These are phyloP conservation scores for Sarcophaga rosellei DNA, from an alignment of 2,888 invertebrate genomes.

Conservation along the genomic window DNA sequence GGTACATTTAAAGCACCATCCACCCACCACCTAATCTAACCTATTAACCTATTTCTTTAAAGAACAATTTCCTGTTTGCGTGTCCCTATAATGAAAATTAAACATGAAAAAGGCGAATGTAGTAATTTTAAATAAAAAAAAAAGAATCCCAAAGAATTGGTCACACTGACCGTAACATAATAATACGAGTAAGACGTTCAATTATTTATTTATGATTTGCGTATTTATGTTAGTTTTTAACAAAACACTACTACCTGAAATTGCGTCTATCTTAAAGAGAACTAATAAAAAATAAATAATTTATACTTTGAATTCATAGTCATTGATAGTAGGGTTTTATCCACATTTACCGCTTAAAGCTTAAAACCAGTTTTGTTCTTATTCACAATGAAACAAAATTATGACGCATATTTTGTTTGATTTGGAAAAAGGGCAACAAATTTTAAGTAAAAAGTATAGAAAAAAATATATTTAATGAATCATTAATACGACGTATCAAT, in stretches of 20 bases:
- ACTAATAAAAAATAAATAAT: no score
- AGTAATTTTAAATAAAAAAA: constrained; percentile 3
- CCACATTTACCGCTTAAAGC: neutral
- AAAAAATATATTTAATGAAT: neutral
- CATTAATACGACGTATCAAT: neutral
- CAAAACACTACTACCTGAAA: no score
- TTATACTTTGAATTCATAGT: no score
- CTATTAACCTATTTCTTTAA: neutral
- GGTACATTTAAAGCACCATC: no score
- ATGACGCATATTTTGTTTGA: neutral
- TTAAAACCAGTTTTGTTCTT: neutral
- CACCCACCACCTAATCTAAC: no score
- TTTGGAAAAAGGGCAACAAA: neutral
- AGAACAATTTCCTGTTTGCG: constrained; percentile 33
- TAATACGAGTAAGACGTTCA: neutral
- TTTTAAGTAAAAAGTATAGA: neutral
- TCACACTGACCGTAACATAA: constrained; percentile 28
- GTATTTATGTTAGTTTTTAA: neutral
- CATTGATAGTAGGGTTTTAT: constrained; percentile 31
- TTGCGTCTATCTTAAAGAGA: no score
- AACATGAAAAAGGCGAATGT: constrained; percentile 12
- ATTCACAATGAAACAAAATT: neutral
- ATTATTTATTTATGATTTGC: neutral
- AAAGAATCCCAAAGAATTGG: neutral
- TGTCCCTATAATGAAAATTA: constrained; percentile 24